phyloP scores from a whole-genome alignment of 2,888 invertebrate species.

The Nomada ferruginata region DNA sequence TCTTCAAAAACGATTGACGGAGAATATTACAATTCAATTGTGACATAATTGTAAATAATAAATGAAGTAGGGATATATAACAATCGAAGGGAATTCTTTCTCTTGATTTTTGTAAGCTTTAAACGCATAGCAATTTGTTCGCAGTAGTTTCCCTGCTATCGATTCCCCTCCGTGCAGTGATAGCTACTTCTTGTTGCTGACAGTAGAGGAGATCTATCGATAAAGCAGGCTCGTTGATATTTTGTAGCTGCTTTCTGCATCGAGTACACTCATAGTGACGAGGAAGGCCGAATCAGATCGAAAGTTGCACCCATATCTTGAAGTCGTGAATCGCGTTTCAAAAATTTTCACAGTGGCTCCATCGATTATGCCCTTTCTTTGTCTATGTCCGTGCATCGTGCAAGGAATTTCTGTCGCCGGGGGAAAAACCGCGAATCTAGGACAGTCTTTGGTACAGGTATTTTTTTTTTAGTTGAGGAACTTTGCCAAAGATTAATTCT shows the following conservation, averaged over 20 bases:
- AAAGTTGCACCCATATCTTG: not conserved
- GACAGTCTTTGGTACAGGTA: not conserved
- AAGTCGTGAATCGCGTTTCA: not conserved
- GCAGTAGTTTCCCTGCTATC: conserved; percentile 22
- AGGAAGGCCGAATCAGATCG: conserved; percentile 3
- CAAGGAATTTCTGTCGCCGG: not conserved
- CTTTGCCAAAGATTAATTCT: not conserved
- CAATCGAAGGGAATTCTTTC: not conserved
- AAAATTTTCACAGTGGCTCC: not conserved
- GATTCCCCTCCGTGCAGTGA: conserved; percentile 23
- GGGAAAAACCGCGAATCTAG: not conserved
- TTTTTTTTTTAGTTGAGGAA: not conserved
- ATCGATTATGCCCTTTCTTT: no score
- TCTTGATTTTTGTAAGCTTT: not conserved
- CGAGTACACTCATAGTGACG: conserved; percentile 3
- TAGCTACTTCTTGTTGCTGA: conserved; percentile 60
- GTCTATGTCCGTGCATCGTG: not conserved
- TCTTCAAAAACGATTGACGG: no score
- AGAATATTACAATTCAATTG: no score
- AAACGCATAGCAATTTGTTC: not conserved
- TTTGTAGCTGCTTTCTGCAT: conserved; percentile 30
- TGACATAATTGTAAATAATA: not conserved
- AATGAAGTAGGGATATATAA: not conserved
- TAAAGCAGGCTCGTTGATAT: conserved; percentile 68
- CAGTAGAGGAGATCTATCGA: conserved; percentile 69